Evolutionary conservation across 2,888 invertebrate species (phyloP).

Genomic region (Hylaea fasciaria): DNA sequence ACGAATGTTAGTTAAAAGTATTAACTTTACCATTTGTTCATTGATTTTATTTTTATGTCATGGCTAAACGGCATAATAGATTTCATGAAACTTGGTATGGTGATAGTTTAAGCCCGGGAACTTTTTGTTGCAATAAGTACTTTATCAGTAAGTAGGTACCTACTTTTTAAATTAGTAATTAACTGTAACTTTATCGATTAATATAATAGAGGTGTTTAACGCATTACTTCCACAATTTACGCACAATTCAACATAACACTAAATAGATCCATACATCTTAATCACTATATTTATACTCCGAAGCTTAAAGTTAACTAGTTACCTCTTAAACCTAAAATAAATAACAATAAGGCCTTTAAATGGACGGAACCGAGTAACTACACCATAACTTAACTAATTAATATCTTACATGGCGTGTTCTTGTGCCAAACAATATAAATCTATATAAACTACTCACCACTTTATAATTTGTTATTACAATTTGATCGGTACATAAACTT

Average conservation of each 20-base stretch:
- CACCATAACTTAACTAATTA: slow-evolving; percentile 36
- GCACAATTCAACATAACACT: not conserved
- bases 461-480: slow-evolving; percentile 24
- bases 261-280: not conserved
- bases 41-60: no score
- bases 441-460: slow-evolving; percentile 25
- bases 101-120: no score
- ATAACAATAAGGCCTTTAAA: slow-evolving; percentile 74
- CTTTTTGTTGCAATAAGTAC: no score
- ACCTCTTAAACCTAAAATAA: slow-evolving; percentile 67
- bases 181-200: no score
- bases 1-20: not conserved
- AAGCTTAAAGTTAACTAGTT: slow-evolving; percentile 18
- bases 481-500: slow-evolving; percentile 4
- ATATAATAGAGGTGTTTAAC: no score
- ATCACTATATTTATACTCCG: slow-evolving; percentile 17
- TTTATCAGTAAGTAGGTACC: no score
- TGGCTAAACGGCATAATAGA: no score
- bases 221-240: not conserved
- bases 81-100: no score
- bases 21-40: no score
- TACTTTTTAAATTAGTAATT: no score
- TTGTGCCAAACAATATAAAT: slow-evolving; percentile 35
- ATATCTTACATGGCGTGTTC: slow-evolving; percentile 51
- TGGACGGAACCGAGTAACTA: slow-evolving; percentile 73